Evolutionary conservation across 2,113 vertebrate species (phyloP).

Genomic region (Myotis yumanensis): DNA sequence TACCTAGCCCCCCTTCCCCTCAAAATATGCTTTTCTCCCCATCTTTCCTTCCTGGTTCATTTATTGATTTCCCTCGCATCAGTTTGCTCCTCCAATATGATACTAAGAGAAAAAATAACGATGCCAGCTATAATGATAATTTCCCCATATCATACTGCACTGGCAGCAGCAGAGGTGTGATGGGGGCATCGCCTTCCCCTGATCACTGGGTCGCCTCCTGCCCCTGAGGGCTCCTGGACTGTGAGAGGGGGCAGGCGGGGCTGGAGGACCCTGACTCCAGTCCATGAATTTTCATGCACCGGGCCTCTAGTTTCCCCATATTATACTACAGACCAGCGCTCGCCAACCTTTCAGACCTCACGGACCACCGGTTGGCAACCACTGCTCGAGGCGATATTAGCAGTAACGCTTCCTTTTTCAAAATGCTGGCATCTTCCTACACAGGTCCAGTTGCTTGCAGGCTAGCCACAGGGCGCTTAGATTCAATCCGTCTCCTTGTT

Average conservation of each 20-base stretch:
- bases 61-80: neutral
- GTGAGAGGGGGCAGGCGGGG: no score
- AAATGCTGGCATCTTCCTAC: neutral
- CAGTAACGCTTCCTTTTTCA: neutral
- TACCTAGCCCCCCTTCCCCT: accelerated
- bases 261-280: no score
- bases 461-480: no score
- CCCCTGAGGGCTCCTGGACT: no score
- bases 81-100: neutral
- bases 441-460: neutral
- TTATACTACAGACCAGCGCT: neutral
- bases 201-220: neutral
- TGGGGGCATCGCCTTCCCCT: no score
- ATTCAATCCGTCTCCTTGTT: neutral
- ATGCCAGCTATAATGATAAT: neutral
- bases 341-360: no score
- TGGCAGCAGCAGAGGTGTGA: no score
- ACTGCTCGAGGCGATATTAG: neutral
- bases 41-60: neutral
- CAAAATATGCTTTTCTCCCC: neutral
- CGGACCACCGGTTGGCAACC: no score
- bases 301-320: neutral
- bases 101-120: neutral
- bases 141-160: neutral
- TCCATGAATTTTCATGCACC: no score